phyloP scores from a whole-genome alignment of 2,888 invertebrate species.

The Dorcus hopei region DNA sequence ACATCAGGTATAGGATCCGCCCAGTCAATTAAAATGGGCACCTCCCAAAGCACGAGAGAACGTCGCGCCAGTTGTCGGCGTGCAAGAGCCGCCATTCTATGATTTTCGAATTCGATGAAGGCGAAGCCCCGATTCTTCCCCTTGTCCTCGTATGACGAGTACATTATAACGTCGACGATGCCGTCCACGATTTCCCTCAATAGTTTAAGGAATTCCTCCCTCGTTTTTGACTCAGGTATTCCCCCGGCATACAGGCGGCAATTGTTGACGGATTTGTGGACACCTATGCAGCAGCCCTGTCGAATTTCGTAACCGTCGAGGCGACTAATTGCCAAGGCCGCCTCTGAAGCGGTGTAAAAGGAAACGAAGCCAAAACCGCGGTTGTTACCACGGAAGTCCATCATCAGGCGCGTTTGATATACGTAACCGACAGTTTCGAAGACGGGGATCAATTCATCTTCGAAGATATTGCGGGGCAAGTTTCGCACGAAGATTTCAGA shows the following conservation, averaged over 20 bases:
- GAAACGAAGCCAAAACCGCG: conserved; percentile 79
- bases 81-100: conserved; percentile 72
- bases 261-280: conserved; percentile 79
- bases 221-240: conserved; percentile 52
- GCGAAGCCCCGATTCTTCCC: conserved; percentile 75
- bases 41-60: conserved; percentile 64
- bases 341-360: conserved; percentile 57
- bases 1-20: conserved; percentile 69
- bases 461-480: conserved; percentile 72
- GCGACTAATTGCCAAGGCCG: conserved; percentile 60
- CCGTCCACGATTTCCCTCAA: conserved; percentile 65
- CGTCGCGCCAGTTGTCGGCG: conserved; percentile 63
- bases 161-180: conserved; percentile 66
- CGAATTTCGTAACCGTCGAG: conserved; percentile 69
- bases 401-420: conserved; percentile 77
- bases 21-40: conserved; percentile 79
- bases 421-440: conserved; percentile 65
- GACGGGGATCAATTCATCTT: conserved; percentile 74
- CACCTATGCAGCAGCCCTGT: conserved; percentile 63
- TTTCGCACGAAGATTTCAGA: conserved; percentile 79
- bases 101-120: conserved; percentile 78
- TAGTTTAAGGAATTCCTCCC: conserved; percentile 60
- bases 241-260: conserved; percentile 52
- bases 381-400: conserved; percentile 75
- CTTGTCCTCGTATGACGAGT: conserved; percentile 58